Conservation (phyloP, 2,113 vertebrate species). For the Girardinichthys multiradiatus region DNA sequence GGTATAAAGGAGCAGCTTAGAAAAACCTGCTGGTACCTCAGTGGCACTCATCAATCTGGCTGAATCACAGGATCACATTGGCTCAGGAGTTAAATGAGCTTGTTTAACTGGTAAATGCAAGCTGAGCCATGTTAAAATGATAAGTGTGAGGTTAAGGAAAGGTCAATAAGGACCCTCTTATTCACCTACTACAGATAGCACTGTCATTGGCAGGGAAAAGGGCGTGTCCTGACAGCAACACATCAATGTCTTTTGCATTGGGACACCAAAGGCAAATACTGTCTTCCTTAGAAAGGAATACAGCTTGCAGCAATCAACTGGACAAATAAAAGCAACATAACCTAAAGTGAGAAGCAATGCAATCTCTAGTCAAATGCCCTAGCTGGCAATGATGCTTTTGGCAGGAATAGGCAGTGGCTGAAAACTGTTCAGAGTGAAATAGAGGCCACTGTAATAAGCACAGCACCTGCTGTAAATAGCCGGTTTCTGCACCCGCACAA, state of each 20-base stretch:
- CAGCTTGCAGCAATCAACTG: constrained; percentile 51
- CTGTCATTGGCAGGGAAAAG: constrained; percentile 37
- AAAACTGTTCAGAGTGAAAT: constrained; percentile 24
- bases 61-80: constrained; percentile 4
- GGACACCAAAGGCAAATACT: constrained; percentile 51
- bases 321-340: constrained; percentile 34
- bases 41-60: constrained; percentile 9
- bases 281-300: constrained; percentile 38
- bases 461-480: constrained; percentile 22
- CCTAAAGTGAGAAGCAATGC: constrained; percentile 27
- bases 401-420: constrained; percentile 5
- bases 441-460: neutral
- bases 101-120: constrained; percentile 14
- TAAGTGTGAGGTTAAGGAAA: constrained; percentile 1
- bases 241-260: constrained; percentile 25
- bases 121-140: constrained; percentile 1
- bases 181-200: constrained; percentile 36
- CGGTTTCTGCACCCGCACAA: neutral
- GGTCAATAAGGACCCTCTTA: constrained; percentile 6
- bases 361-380: constrained; percentile 38
- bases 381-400: constrained; percentile 25
- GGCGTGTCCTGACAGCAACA: constrained; percentile 15
- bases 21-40: constrained; percentile 14
- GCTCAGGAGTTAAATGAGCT: constrained; percentile 2
- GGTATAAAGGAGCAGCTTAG: constrained; percentile 14